These are phyloP conservation scores for Anolis apletophallus DNA, from an alignment of 2,797 vertebrate genomes.

Conservation along the genomic window DNA sequence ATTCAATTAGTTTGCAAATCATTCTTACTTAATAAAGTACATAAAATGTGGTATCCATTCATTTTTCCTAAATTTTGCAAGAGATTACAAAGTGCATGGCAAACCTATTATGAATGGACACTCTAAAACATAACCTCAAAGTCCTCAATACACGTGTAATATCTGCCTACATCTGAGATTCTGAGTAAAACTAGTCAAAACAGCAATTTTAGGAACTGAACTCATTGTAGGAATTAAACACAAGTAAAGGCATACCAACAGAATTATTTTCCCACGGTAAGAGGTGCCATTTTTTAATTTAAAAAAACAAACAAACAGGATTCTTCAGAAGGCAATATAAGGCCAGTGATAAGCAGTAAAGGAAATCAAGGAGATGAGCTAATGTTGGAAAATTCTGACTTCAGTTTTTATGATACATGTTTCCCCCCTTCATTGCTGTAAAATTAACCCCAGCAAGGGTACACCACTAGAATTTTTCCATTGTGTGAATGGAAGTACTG, in stretches of 20 bases:
- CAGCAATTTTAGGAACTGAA: background rate
- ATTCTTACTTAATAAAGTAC: background rate
- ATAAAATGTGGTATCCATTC: too few relatives aligned
- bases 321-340: too few relatives aligned
- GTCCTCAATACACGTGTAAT: background rate
- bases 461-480: background rate
- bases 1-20: too few relatives aligned
- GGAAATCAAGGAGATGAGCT: too few relatives aligned
- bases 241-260: background rate
- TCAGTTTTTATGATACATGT: too few relatives aligned
- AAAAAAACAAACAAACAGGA: too few relatives aligned
- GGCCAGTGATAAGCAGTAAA: too few relatives aligned
- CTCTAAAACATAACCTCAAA: background rate
- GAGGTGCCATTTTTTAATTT: too few relatives aligned
- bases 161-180: background rate
- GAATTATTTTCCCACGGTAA: background rate
- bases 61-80: background rate
- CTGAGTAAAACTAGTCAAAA: background rate
- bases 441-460: background rate
- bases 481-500: background rate
- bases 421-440: background rate
- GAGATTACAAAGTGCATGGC: background rate
- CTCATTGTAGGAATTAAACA: background rate
- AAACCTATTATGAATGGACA: background rate
- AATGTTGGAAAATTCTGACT: too few relatives aligned